phyloP scores from a whole-genome alignment of 2,113 vertebrate genomes.

The Ciconia boyciana region DNA sequence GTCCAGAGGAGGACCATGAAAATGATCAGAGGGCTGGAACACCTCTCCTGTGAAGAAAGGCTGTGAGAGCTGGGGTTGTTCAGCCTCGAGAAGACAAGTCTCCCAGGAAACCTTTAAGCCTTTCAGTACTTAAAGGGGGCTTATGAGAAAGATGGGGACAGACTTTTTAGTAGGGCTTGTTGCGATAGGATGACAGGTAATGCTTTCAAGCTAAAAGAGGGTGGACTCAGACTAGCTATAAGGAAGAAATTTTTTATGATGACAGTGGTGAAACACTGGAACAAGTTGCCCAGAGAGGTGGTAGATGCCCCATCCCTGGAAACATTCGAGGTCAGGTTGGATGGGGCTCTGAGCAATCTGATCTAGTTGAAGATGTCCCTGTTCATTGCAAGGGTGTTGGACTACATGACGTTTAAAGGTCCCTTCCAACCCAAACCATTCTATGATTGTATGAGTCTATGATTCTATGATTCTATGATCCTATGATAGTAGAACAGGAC shows the following conservation, averaged over 20 bases:
- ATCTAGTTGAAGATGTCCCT: neutral
- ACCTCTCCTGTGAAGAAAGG: fast-evolving
- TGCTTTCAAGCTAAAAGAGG: neutral
- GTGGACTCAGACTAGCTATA: neutral
- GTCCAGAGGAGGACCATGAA: neutral
- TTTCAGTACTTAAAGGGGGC: fast-evolving
- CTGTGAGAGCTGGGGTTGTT: neutral
- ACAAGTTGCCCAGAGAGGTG: no score
- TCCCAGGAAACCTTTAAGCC: fast-evolving
- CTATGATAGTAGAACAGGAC: neutral
- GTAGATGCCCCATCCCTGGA: neutral
- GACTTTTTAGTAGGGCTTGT: neutral
- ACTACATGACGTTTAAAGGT: neutral
- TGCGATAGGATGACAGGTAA: no score
- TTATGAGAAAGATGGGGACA: neutral
- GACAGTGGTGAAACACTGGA: neutral
- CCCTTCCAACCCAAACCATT: neutral
- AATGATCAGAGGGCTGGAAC: fast-evolving
- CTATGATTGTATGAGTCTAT: neutral
- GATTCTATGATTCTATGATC: neutral
- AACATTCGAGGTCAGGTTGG: neutral
- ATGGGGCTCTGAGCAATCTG: neutral
- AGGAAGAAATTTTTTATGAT: neutral
- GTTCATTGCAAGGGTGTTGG: fast-evolving
- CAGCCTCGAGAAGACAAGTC: neutral